Base-by-base conservation (phyloP, 2,113 vertebrate genomes). In the Heterocephalus glaber region DNA sequence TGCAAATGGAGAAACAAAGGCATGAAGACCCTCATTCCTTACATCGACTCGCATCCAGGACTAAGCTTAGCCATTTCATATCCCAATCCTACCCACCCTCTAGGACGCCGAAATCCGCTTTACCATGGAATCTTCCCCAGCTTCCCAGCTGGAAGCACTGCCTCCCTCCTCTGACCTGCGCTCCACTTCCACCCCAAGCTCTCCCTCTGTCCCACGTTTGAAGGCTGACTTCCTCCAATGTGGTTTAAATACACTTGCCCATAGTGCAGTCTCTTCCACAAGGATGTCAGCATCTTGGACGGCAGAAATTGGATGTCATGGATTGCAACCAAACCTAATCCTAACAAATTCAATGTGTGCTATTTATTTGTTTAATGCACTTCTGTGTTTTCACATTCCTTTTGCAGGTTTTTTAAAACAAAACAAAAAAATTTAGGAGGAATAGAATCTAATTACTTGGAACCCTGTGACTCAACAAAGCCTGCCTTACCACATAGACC, bases 301-400 rank as follows among this genome's bases (percentile, higher is more conserved):
- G 80, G 30, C 33, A 38, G 76, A 80, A 44, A 49, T 22, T 66
- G 7, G 30, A 38, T 3, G 13, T 63, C 35, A 30, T 3, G 7
- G 26, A 33, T 14, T n/a, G 26, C 47, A 85, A 20, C 30, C 49
- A 44, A 38, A 76, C 17, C 30, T 28, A 65, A 60, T 33, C 47
- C 41, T 93, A 63, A 83, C 60, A 49, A 58, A n/a, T 72, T 38
- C 52, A 85, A 1, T 26, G 9, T 47, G 16, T 20, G 5, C 44
- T 41, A 65, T 60, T 93, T 49, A 65, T 92, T 90, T 49, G 79
- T 68, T 91, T 35, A 61, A 70, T 58, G 22, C 56, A n/a, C 28
- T 89, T 94, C 87, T 89, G 41, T 93, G 35, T 94, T 96, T 96
- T 33, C 38, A 79, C 65, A 38, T 83, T 79, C 30, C 22, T 35